These are phyloP conservation scores for Macropus fuliginosus DNA, from an alignment of 2,797 vertebrate genomes.

Conservation along the genomic window DNA sequence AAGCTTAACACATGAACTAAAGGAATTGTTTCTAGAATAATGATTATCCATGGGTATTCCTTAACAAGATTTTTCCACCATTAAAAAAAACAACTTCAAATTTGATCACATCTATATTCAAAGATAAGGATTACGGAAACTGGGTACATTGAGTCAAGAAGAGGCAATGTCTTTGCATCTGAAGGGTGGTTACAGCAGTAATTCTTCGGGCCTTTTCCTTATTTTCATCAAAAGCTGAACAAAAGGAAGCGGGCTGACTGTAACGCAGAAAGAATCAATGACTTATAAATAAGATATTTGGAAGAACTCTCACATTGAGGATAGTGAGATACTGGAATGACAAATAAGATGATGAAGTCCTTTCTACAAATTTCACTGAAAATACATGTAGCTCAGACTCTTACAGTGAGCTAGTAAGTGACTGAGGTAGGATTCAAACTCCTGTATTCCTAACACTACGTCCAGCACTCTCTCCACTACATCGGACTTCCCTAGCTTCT, in stretches of 20 bases:
- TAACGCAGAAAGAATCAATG: not conserved
- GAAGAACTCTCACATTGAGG: constrained; percentile 6
- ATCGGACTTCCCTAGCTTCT: not conserved
- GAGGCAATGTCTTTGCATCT: not conserved
- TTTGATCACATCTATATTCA: not conserved
- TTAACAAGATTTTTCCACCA: not conserved
- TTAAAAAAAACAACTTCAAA: not conserved
- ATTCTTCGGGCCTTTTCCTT: not conserved
- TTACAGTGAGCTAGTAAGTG: not conserved
- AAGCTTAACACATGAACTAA: not conserved
- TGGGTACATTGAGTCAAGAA: constrained; percentile 3
- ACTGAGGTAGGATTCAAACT: not conserved
- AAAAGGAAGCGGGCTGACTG: not conserved
- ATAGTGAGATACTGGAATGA: not conserved
- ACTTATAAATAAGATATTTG: not conserved
- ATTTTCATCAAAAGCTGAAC: not conserved
- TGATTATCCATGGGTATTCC: not conserved
- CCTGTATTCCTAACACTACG: not conserved
- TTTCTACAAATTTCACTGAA: not conserved
- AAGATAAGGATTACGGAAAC: constrained; percentile 14
- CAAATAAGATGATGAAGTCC: not conserved
- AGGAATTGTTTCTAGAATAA: constrained; percentile 6
- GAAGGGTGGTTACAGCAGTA: not conserved
- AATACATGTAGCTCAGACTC: not conserved
- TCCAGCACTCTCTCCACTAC: not conserved